A percentile compares a stretch with the other conserved stretches of the same genome.
phyloP scores from a whole-genome alignment of 2,888 invertebrate genomes.

The Epiblema foenella region DNA sequence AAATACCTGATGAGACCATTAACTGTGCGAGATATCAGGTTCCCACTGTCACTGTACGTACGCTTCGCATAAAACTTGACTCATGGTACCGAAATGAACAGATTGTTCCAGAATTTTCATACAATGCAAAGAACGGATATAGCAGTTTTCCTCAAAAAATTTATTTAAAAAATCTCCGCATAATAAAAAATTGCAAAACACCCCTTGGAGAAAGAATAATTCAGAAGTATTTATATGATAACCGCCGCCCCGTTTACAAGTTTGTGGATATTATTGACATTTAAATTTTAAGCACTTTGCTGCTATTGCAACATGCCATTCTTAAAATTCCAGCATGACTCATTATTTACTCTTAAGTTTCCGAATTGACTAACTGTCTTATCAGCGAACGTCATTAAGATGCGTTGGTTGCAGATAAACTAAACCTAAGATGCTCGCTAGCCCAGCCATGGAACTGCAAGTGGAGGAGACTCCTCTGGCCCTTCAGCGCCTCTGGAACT shows the following conservation, averaged over 20 bases:
- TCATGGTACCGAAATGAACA: not conserved
- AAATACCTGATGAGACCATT: too few species aligned
- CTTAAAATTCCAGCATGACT: not conserved
- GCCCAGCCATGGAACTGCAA: constrained; percentile 84
- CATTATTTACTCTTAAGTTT: constrained; percentile 11
- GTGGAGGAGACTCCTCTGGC: constrained; percentile 80
- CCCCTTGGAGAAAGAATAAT: not conserved
- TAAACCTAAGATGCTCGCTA: constrained; percentile 72
- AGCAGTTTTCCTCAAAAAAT: not conserved
- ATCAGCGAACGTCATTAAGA: constrained; percentile 21
- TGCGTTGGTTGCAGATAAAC: constrained; percentile 22
- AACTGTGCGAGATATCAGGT: not conserved
- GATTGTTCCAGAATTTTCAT: not conserved
- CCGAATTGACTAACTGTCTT: constrained; percentile 1
- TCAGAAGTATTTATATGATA: not conserved
- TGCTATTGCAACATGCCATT: not conserved
- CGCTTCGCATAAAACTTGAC: not conserved
- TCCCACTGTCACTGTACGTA: not conserved
- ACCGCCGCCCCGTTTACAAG: not conserved
- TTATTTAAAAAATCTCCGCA: too few species aligned
- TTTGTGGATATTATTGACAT: not conserved
- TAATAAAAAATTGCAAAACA: too few species aligned
- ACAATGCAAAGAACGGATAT: not conserved
- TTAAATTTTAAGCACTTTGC: not conserved
- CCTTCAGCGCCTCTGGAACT: constrained; percentile 80